These are phyloP conservation scores for Sebastes cheni DNA, from an alignment of 2,797 vertebrate genomes.

Conservation along the genomic window DNA sequence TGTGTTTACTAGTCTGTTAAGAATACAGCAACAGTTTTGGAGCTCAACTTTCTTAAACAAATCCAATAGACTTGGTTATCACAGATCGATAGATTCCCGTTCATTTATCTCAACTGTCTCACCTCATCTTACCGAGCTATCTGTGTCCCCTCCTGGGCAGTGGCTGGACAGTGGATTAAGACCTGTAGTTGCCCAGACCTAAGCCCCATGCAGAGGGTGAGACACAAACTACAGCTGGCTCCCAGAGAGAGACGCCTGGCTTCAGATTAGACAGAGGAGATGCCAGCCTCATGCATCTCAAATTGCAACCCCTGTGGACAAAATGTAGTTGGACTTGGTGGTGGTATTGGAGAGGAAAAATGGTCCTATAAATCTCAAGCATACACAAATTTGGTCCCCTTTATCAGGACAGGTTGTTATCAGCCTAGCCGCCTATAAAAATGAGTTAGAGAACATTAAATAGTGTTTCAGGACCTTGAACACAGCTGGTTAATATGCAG, in stretches of 20 bases:
- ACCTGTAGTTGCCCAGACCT: constrained; percentile 56
- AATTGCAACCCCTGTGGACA: constrained; percentile 37
- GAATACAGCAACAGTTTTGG: background rate
- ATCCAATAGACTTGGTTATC: constrained; percentile 50
- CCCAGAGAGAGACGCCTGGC: constrained; percentile 60
- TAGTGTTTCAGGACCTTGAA: constrained; percentile 44
- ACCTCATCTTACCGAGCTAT: constrained; percentile 69
- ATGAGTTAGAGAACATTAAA: constrained; percentile 27
- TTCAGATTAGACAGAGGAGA: constrained; percentile 70
- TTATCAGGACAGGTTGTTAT: constrained; percentile 23
- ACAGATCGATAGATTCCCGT: constrained; percentile 52
- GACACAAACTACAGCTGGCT: constrained; percentile 65
- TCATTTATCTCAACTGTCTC: constrained; percentile 66
- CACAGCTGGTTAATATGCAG: constrained; percentile 52
- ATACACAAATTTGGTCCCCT: constrained; percentile 7
- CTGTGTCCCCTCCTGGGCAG: constrained; percentile 76
- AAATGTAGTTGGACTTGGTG: constrained; percentile 30
- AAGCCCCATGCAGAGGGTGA: constrained; percentile 70
- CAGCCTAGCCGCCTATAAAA: constrained; percentile 24
- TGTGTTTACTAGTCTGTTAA: background rate
- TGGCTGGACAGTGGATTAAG: constrained; percentile 76
- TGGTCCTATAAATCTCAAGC: background rate
- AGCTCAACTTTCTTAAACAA: constrained; percentile 21
- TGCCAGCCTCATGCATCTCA: constrained; percentile 40
- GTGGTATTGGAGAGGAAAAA: constrained; percentile 1